Percentiles rank a stretch among this genome's conserved stretches.
Conservation (phyloP, 2,113 vertebrate species). For the Gasterosteus nipponicus region DNA sequence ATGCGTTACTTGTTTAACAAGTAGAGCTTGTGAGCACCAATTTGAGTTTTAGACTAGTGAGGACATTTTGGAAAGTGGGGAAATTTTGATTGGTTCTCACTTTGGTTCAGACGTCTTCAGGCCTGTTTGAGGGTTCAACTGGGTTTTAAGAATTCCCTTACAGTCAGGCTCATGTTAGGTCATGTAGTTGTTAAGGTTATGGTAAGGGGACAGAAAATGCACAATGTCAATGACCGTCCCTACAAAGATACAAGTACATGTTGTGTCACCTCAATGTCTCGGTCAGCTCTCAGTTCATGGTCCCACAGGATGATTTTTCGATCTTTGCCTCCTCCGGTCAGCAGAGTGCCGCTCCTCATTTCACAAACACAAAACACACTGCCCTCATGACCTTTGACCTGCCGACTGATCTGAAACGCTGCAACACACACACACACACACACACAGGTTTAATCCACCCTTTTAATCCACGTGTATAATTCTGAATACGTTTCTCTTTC, state of each 20-base stretch:
- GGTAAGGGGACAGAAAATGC: not conserved
- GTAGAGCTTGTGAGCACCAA: not conserved
- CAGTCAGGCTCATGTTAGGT: not conserved
- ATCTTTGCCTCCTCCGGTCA: constrained; percentile 97
- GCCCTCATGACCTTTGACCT: constrained; percentile 95
- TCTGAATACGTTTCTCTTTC: not conserved
- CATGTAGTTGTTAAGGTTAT: not conserved
- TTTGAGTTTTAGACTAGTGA: not conserved
- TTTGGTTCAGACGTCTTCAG: not conserved
- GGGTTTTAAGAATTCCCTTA: not conserved
- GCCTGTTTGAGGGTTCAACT: not conserved
- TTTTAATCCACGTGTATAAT: not conserved
- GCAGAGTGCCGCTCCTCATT: constrained; percentile 91
- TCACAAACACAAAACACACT: constrained; percentile 97
- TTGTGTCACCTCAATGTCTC: constrained; percentile 91
- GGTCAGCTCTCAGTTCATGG: constrained; percentile 90
- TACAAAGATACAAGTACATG: not conserved
- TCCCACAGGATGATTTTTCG: constrained; percentile 95
- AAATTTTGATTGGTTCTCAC: too few relatives aligned
- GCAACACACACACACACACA: constrained; percentile 4
- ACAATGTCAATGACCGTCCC: not conserved
- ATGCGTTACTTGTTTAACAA: not conserved
- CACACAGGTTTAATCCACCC: not conserved
- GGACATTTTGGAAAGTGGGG: too few relatives aligned
- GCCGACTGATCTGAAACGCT: constrained; percentile 92